A percentile compares a stretch with the other conserved stretches of the same genome.
These are phyloP conservation scores for Urosaurus nigricauda DNA, from an alignment of 2,797 vertebrate genomes.

Conservation along the genomic window DNA sequence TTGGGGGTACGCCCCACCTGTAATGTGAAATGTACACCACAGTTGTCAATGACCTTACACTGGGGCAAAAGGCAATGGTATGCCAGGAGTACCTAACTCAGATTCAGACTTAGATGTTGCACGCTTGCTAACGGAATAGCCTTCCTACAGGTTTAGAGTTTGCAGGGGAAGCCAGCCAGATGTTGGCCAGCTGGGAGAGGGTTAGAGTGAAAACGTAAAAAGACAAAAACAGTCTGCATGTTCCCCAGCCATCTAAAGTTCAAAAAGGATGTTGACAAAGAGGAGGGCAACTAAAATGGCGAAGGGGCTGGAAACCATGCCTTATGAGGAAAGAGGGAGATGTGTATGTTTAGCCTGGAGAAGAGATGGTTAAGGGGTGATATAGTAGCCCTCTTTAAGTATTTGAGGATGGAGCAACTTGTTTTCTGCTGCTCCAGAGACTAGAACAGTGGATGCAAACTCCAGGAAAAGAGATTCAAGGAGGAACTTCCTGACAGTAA, in stretches of 20 bases:
- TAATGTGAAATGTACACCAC: not conserved
- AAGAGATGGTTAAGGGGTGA: too few species aligned
- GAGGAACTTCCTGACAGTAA: too few species aligned
- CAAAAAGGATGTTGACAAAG: too few species aligned
- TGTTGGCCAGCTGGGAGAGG: not conserved
- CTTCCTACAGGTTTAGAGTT: not conserved
- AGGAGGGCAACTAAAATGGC: too few species aligned
- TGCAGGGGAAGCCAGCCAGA: not conserved
- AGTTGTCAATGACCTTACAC: not conserved
- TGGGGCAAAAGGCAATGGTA: not conserved
- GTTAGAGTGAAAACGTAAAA: not conserved
- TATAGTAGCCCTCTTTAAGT: too few species aligned
- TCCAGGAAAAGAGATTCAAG: too few species aligned
- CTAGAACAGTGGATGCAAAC: too few species aligned
- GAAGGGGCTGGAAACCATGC: too few species aligned
- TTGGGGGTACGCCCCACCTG: slow-evolving; percentile 60
- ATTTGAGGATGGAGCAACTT: too few species aligned
- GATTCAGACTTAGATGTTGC: not conserved
- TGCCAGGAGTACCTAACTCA: not conserved
- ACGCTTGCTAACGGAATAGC: not conserved
- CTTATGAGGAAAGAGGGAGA: too few species aligned
- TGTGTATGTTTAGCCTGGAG: too few species aligned
- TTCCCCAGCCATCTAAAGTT: not conserved
- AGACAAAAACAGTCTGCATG: not conserved
- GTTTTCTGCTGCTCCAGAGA: too few species aligned